phyloP scores from a whole-genome alignment of 1,140 invertebrate genomes.

The Lethocerus indicus region DNA sequence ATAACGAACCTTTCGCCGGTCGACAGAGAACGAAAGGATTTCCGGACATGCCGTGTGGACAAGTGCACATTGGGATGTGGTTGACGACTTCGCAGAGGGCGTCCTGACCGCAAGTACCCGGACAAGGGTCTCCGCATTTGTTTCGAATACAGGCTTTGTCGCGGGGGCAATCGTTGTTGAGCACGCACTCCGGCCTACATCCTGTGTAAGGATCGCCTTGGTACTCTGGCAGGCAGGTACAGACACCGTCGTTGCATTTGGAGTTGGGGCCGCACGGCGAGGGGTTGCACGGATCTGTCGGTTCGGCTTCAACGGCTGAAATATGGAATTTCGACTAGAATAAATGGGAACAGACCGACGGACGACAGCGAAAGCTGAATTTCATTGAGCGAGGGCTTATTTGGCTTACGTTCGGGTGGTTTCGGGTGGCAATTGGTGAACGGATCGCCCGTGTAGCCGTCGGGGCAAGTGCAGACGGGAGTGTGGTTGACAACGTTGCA shows the following conservation, averaged over 20 bases:
- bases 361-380: not conserved
- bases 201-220: constrained; percentile 43
- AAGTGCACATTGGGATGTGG: constrained; percentile 31
- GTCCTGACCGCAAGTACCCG: constrained; percentile 48
- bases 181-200: constrained; percentile 43
- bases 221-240: constrained; percentile 38
- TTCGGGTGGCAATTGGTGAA: constrained; percentile 37
- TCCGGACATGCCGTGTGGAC: constrained; percentile 27
- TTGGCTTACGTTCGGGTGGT: constrained; percentile 13
- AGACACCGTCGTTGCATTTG: constrained; percentile 39
- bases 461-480: constrained; percentile 48
- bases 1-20: constrained; percentile 17
- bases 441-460: constrained; percentile 49
- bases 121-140: constrained; percentile 59
- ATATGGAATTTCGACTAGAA: not conserved
- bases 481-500: constrained; percentile 57
- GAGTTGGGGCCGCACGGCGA: constrained; percentile 57
- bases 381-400: not conserved
- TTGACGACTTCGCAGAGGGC: constrained; percentile 45
- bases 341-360: not conserved
- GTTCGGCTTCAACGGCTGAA: constrained; percentile 9
- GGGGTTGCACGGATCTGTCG: constrained; percentile 45
- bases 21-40: constrained; percentile 27
- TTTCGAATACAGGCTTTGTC: constrained; percentile 49
- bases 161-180: constrained; percentile 42